These are phyloP conservation scores for Dromaius novaehollandiae DNA, from an alignment of 2,113 vertebrate species.

Conservation along the genomic window DNA sequence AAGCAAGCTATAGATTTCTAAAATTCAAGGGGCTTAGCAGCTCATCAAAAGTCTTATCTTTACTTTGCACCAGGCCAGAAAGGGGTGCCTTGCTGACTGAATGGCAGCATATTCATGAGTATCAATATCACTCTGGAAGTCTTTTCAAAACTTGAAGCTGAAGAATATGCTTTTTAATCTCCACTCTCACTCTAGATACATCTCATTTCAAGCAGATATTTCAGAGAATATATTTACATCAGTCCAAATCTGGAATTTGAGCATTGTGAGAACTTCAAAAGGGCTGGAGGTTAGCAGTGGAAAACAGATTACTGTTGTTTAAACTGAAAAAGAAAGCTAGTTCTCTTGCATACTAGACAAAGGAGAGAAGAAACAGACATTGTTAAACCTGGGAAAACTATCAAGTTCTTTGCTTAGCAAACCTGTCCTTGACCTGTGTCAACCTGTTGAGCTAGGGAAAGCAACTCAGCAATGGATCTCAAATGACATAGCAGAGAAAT, in stretches of 20 bases:
- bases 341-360: not conserved
- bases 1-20: not conserved
- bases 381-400: not conserved
- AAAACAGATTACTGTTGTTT: not conserved
- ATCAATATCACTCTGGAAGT: not conserved
- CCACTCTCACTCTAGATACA: not conserved
- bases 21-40: not conserved
- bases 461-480: not conserved
- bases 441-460: not conserved
- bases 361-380: not conserved
- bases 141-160: not conserved
- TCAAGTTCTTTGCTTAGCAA: not conserved
- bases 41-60: not conserved
- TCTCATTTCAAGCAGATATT: not conserved
- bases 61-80: not conserved
- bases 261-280: not conserved
- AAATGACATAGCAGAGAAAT: not conserved
- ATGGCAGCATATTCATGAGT: not conserved
- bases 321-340: not conserved
- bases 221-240: not conserved
- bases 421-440: not conserved
- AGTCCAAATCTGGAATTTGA: not conserved
- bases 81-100: not conserved
- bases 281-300: not conserved
- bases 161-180: not conserved